A percentile compares a stretch with the other conserved stretches of the same genome.
phyloP scores from a whole-genome alignment of 1,140 invertebrate species.

The Tribolium madens region DNA sequence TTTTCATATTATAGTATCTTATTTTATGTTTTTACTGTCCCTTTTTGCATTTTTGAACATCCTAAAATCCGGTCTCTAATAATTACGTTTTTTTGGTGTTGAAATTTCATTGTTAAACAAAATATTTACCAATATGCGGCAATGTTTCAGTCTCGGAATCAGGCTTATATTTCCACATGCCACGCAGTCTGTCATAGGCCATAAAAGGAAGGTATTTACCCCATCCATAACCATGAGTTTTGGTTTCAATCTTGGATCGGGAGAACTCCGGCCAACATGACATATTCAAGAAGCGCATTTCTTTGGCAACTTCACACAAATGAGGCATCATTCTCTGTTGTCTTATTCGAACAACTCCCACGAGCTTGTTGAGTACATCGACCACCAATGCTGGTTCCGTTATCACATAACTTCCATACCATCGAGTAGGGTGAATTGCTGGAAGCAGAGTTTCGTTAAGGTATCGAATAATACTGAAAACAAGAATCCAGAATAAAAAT shows the following conservation, averaged over 20 bases:
- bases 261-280: background rate
- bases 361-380: slow-evolving; percentile 55
- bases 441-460: slow-evolving; percentile 47
- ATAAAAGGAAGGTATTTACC: background rate
- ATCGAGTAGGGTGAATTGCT: slow-evolving; percentile 49
- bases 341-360: slow-evolving; percentile 51
- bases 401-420: slow-evolving; percentile 51
- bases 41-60: too few species aligned
- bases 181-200: background rate
- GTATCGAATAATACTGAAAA: slow-evolving; percentile 49
- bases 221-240: background rate
- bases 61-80: too few species aligned
- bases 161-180: slow-evolving; percentile 46
- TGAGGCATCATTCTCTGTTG: slow-evolving; percentile 47
- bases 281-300: background rate
- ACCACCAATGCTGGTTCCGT: slow-evolving; percentile 52
- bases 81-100: too few species aligned
- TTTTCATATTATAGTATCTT: too few species aligned
- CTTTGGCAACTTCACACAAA: background rate
- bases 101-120: too few species aligned
- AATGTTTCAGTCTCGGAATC: slow-evolving; percentile 39
- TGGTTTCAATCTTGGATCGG: background rate
- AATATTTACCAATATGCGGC: slow-evolving; percentile 47
- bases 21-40: too few species aligned
- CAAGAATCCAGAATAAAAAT: background rate